Base-by-base conservation (phyloP, 2,113 vertebrate species). In the Siniperca chuatsi region DNA sequence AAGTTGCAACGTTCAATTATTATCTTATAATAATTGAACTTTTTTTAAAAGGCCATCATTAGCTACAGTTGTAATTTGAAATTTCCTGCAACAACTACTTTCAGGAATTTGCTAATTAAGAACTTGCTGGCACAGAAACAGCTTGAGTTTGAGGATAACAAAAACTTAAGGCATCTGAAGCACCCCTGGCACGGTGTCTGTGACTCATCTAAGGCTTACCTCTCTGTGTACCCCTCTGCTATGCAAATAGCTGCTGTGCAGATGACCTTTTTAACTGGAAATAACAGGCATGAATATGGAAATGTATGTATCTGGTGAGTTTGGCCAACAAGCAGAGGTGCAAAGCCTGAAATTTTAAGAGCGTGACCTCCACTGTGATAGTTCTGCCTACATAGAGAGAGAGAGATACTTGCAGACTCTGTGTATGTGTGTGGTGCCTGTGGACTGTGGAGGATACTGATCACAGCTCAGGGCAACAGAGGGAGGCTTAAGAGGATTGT, bases 281-380 rank as follows among this genome's bases (percentile, higher is more conserved):
- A 83, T 87, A 91, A 86, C 73, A 77, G 1, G 57, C 75, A 89
- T 89, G 75, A 91, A 90, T 90, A 90, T 89, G 86, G 71, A 93
- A 93, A 89, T 90, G 25, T 57, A 50, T 79, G 79, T 79, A 78
- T 85, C 75, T 77, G 73, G 67, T 80, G 85, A 90, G 72, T 85
- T 90, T 79, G 79, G 72, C 83, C 85, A 83, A 78, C 80, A 87
- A 78, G 46, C 80, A 69, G 58, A 33, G 78, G 40, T 82, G 83
- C 79, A 85, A 74, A 55, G 68, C 44, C 57, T 72, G 67, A 70
- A 73, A 78, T 78, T 66, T 65, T 78, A 21, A 64, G 40, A 54
- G 72, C 40, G 67, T 88, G 89, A 90, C 82, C 82, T 84, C 84
- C 8, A 21, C 54, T 84, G 75, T 66, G 77, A 74, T 82, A 1